Conservation (phyloP, 2,888 invertebrate species). For the Hypolimnas misippus region DNA sequence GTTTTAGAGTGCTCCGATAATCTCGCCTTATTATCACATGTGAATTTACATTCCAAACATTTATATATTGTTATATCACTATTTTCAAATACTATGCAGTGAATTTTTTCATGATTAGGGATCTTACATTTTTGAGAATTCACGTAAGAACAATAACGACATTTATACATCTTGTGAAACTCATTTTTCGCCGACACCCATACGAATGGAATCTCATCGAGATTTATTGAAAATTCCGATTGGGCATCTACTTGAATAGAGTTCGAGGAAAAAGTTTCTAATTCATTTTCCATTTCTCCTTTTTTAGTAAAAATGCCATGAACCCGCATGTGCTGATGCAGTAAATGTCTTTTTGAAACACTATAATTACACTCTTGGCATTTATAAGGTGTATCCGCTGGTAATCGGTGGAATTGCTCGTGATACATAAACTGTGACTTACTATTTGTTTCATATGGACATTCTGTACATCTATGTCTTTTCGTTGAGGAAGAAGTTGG, state of each 20-base stretch:
- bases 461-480: conserved; percentile 90
- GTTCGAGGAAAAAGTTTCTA: conserved; percentile 59
- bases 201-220: conserved; percentile 87
- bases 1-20: conserved; percentile 90
- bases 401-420: conserved; percentile 91
- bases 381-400: conserved; percentile 89
- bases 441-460: conserved; percentile 93
- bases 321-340: conserved; percentile 93
- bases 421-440: conserved; percentile 94
- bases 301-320: conserved; percentile 85
- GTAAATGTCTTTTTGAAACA: conserved; percentile 90
- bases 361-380: conserved; percentile 93
- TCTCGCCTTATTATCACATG: conserved; percentile 88
- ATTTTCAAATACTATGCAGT: conserved; percentile 80
- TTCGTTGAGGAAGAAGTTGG: conserved; percentile 73
- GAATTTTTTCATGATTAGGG: conserved; percentile 93
- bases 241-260: conserved; percentile 53
- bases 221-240: conserved; percentile 58
- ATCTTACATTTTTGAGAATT: conserved; percentile 92
- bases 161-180: conserved; percentile 92
- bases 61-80: conserved; percentile 82
- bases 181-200: conserved; percentile 90
- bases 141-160: conserved; percentile 92
- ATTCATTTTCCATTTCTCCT: conserved; percentile 70
- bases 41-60: conserved; percentile 92